Evolutionary conservation across 2,797 vertebrate species (phyloP).

Genomic region (Gila robusta): DNA sequence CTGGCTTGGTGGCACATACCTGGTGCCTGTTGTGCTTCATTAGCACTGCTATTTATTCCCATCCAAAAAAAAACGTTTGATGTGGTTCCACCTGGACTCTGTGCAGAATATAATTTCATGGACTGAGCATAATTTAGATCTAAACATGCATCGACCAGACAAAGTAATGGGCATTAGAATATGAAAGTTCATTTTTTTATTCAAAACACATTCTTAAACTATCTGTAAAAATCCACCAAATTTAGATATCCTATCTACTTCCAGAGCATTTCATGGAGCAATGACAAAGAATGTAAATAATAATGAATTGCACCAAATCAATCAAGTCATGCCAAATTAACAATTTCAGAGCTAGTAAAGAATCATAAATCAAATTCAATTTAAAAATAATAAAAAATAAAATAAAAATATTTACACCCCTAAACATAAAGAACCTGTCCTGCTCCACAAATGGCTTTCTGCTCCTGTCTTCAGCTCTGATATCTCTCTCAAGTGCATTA

Average conservation of each 20-base stretch:
- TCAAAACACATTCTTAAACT: background rate
- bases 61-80: slow-evolving; percentile 11
- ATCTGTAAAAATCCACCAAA: background rate
- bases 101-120: background rate
- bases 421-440: background rate
- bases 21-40: slow-evolving; percentile 26
- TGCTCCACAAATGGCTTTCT: background rate
- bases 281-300: background rate
- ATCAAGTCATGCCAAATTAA: background rate
- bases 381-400: background rate
- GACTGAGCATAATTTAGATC: background rate
- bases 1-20: slow-evolving; percentile 26
- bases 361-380: background rate
- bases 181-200: background rate
- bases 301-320: background rate
- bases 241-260: background rate
- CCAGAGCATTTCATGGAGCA: background rate
- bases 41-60: slow-evolving; percentile 23
- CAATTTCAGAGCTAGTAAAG: background rate
- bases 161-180: background rate
- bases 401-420: background rate
- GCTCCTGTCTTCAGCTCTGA: background rate
- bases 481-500: background rate
- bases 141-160: background rate
- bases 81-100: slow-evolving; percentile 16